Base-by-base conservation (phyloP, 2,113 vertebrate species). In the Oncorhynchus kisutch region DNA sequence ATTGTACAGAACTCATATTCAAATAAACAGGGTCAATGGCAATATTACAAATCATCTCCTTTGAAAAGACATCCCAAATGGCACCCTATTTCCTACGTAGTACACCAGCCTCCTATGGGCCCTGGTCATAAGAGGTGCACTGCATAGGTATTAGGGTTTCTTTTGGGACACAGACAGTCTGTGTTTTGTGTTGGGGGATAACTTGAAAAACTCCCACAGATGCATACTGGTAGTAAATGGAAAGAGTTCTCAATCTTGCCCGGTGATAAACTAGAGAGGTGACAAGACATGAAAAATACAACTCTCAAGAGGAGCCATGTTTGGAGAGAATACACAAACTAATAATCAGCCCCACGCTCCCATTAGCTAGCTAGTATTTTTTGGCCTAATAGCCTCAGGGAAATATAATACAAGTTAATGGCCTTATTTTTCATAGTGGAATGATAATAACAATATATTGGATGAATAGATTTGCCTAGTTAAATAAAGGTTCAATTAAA, bases 161-260 rank as follows among this genome's bases (percentile, higher is more conserved):
- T 16, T 51, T 51, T 51, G 14, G 12, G 51, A 54, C 16, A 54
- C 12, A 54, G 16, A 54, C 39, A 11, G 2, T 45, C 1, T 54
- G 70, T 51, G 75, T 79, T 86, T 79, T 78, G 76, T 73, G 72
- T 81, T 74, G 31, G 76, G 7, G 76, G 80, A 78, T 86, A 78
- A 83, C 88, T 85, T 86, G 54, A 84, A 74, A 79, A 76, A 72
- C 82, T 73, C 82, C 77, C 73, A 74, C 82, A 74, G 86, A 76
- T 83, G 74, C 75, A 68, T 39, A 71, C 71, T 74, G 64, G 79
- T 78, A 79, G 20, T 71, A 65, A 60, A 81, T 67, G 67, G 67
- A 73, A 75, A 34, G 59, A 48, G 75, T 72, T 78, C 75, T 81
- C 75, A 72, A 79, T 83, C 72, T 78, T 78, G 70, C 66, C 39